Conservation (phyloP, 2,113 vertebrate species). For the Gobius niger region DNA sequence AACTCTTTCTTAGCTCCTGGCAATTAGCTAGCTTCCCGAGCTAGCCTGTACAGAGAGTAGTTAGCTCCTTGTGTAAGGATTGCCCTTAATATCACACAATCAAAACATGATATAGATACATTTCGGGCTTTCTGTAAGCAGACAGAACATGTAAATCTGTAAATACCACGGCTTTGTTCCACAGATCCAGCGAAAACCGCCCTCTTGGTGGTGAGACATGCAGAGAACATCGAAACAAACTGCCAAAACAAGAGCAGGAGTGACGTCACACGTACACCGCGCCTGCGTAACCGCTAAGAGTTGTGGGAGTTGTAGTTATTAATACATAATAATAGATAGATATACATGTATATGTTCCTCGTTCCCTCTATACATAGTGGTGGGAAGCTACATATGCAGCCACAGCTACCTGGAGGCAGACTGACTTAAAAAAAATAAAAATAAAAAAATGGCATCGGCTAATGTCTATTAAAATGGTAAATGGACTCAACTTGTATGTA, state of each 20-base stretch:
- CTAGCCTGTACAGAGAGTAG: slow-evolving; percentile 46
- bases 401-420: too few species aligned
- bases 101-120: background rate
- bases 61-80: slow-evolving; percentile 42
- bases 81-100: slow-evolving; percentile 4
- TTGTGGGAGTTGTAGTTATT: slow-evolving; percentile 63
- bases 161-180: slow-evolving; percentile 50
- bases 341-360: too few species aligned
- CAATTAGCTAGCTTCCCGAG: slow-evolving; percentile 55
- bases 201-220: slow-evolving; percentile 44
- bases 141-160: background rate
- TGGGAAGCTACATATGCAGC: too few species aligned
- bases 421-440: too few species aligned
- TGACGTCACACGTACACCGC: slow-evolving; percentile 46
- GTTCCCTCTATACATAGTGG: too few species aligned
- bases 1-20: slow-evolving; percentile 45
- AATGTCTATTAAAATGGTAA: too few species aligned
- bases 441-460: too few species aligned
- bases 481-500: too few species aligned
- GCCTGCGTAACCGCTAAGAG: background rate
- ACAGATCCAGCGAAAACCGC: slow-evolving; percentile 25
- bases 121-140: fast-evolving
- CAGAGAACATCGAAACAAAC: slow-evolving; percentile 73
- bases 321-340: too few species aligned
- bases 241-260: slow-evolving; percentile 72